A percentile compares a stretch with the other conserved stretches of the same genome.
phyloP scores from a whole-genome alignment of 2,888 invertebrate genomes.

The Elysia crispata region DNA sequence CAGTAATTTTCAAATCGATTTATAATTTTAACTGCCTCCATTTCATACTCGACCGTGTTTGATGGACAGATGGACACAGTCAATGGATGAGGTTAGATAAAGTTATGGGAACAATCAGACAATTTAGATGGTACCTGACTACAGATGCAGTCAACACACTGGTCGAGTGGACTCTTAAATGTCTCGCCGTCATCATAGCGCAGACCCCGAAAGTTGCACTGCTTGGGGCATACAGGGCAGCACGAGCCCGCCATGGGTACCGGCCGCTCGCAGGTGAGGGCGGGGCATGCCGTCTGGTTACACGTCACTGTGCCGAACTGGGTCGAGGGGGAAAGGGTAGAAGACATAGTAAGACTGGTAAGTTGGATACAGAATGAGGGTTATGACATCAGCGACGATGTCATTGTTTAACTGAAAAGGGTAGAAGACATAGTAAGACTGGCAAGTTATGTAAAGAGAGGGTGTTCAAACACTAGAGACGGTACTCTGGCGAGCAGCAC shows the following conservation, averaged over 20 bases:
- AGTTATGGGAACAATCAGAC: no score
- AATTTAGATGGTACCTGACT: conserved; percentile 44
- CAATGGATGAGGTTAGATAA: no score
- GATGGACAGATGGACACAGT: no score
- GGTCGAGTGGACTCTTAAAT: conserved; percentile 59
- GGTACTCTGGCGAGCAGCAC: no score
- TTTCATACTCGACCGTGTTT: no score
- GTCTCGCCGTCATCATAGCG: conserved; percentile 62
- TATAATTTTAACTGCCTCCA: no score
- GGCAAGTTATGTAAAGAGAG: no score
- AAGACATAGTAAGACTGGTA: not conserved
- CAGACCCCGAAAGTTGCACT: conserved; percentile 58
- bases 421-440: not conserved
- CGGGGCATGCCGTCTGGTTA: conserved; percentile 56
- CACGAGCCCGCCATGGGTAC: conserved; percentile 63
- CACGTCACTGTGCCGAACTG: conserved; percentile 69
- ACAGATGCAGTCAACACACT: conserved; percentile 69
- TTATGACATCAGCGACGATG: no score
- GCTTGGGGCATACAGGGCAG: conserved; percentile 65
- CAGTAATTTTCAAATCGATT: no score
- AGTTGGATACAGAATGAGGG: no score
- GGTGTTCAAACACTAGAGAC: no score
- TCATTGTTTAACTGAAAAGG: no score
- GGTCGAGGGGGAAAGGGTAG: not conserved
- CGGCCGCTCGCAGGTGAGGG: conserved; percentile 60